A percentile compares a stretch with the other conserved stretches of the same genome.
These are phyloP conservation scores for Dunckerocampus dactyliophorus DNA, from an alignment of 2,113 vertebrate genomes.

Conservation along the genomic window DNA sequence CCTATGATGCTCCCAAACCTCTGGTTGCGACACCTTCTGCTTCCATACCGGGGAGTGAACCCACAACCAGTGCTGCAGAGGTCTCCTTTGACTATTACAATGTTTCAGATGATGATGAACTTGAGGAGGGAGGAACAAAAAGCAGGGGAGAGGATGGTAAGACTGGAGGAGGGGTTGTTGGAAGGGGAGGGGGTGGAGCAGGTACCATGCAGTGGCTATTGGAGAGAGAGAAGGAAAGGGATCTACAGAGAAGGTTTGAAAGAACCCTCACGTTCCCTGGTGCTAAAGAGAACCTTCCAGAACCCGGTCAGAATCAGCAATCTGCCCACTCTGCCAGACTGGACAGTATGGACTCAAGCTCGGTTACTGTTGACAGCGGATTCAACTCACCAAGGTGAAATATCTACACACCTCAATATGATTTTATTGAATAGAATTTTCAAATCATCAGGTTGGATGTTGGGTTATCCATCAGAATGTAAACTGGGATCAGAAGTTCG, in stretches of 20 bases:
- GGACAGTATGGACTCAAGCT: slow-evolving; percentile 99
- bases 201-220: slow-evolving; percentile 97
- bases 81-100: slow-evolving; percentile 96
- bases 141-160: slow-evolving; percentile 71
- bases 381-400: slow-evolving; percentile 99
- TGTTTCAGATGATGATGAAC: slow-evolving; percentile 91
- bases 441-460: no score
- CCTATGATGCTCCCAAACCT: slow-evolving; percentile 82
- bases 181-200: slow-evolving; percentile 78
- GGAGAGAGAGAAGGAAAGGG: slow-evolving; percentile 91
- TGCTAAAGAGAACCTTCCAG: slow-evolving; percentile 81
- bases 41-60: slow-evolving; percentile 73
- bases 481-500: no score
- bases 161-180: slow-evolving; percentile 73
- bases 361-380: slow-evolving; percentile 97
- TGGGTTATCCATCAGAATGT: no score
- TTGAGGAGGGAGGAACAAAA: slow-evolving; percentile 82
- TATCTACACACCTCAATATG: no score
- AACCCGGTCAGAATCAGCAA: slow-evolving; percentile 87
- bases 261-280: slow-evolving; percentile 93
- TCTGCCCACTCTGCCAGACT: slow-evolving; percentile 92
- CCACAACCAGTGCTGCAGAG: slow-evolving; percentile 76
- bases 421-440: no score
- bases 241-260: slow-evolving; percentile 95
- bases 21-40: slow-evolving; percentile 68